Conservation (phyloP, 1,140 invertebrate genomes). For the Lordiphosa mommai region DNA sequence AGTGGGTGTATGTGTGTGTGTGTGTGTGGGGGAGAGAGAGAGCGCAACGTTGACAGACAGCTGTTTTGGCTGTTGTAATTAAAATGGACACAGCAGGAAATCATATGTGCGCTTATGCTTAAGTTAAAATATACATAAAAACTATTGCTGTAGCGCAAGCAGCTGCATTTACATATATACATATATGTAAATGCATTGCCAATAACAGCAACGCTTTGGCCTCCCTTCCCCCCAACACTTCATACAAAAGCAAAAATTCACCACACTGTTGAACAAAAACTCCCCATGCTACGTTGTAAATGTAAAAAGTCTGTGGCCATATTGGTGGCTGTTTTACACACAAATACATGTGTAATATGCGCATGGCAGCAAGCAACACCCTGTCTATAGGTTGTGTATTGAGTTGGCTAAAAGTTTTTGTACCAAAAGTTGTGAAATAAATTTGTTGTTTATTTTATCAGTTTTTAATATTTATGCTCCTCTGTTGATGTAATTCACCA, state of each 20-base stretch:
- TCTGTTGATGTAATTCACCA: slow-evolving; percentile 17
- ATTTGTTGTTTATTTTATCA: not conserved
- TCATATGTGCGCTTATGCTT: not conserved
- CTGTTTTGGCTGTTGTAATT: slow-evolving; percentile 62
- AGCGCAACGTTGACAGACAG: slow-evolving; percentile 45
- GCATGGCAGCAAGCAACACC: slow-evolving; percentile 1
- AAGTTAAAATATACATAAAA: not conserved
- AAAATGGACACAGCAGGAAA: slow-evolving; percentile 38
- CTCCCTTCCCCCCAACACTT: not conserved
- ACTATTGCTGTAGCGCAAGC: slow-evolving; percentile 9
- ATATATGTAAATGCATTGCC: not conserved
- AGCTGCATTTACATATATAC: slow-evolving; percentile 26
- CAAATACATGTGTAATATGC: slow-evolving; percentile 1
- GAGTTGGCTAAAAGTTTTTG: slow-evolving; percentile 1
- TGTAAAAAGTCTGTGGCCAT: slow-evolving; percentile 41
- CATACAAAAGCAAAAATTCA: slow-evolving; percentile 15
- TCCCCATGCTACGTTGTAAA: slow-evolving; percentile 53
- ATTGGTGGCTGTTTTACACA: slow-evolving; percentile 9
- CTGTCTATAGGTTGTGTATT: not conserved
- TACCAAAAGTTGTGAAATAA: not conserved
- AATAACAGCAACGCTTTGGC: slow-evolving; percentile 26
- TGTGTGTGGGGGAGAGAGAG: slow-evolving; percentile 10
- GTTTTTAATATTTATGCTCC: slow-evolving; percentile 4
- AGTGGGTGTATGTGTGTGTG: slow-evolving; percentile 2
- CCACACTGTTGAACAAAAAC: slow-evolving; percentile 28